A percentile compares a stretch with the other conserved stretches of the same genome.
phyloP scores from a whole-genome alignment of 2,888 invertebrate species.

The Xanthorhoe designata region DNA sequence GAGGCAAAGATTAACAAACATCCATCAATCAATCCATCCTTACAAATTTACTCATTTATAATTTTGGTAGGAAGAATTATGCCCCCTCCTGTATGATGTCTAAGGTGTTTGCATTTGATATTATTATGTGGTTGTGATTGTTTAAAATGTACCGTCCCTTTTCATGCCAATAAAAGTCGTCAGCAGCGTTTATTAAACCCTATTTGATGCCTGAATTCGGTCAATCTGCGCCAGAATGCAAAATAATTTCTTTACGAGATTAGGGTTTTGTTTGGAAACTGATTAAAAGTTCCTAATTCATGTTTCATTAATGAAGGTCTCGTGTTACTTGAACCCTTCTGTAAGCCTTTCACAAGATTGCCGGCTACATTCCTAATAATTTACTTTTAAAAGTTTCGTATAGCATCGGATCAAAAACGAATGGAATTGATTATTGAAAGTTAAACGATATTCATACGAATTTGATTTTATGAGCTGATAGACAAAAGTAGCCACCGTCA shows the following conservation, averaged over 20 bases:
- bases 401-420: conserved; percentile 16
- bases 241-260: conserved; percentile 39
- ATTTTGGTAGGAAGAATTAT: too few species aligned
- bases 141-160: too few species aligned
- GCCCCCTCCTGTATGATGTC: too few species aligned
- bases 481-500: not conserved
- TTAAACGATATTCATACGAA: not conserved
- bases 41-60: too few species aligned
- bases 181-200: not conserved
- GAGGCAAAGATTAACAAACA: too few species aligned
- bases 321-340: conserved; percentile 54
- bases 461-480: not conserved
- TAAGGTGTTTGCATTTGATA: too few species aligned
- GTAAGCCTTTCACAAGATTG: conserved; percentile 45
- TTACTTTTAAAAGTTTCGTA: conserved; percentile 25
- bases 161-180: not conserved
- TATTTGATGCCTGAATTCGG: conserved; percentile 16
- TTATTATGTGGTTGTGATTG: too few species aligned
- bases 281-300: conserved; percentile 51
- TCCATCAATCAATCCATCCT: too few species aligned
- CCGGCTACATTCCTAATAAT: conserved; percentile 39
- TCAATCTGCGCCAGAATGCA: conserved; percentile 28
- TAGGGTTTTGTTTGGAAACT: conserved; percentile 39
- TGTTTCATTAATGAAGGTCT: conserved; percentile 54
- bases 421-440: not conserved